A percentile compares a stretch with the other conserved stretches of the same genome.
These are phyloP conservation scores for human (Homo sapiens) DNA, from an alignment of 2,113 vertebrate species.

Conservation along the genomic window GRCh38 chr14:56518001-56518500, in stretches of 20 bases:
- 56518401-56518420: background rate
- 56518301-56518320: background rate
- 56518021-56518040: background rate
- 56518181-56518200: background rate
- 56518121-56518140: background rate
- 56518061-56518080: background rate
- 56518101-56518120: background rate
- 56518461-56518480: background rate
- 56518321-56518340: background rate
- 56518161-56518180: background rate
- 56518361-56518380: background rate
- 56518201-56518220: background rate
- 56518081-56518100: background rate
- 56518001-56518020: background rate
- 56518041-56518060: background rate
- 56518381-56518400: background rate
- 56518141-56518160: background rate
- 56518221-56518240: background rate
- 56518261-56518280: background rate
- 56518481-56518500: background rate
- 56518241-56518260: background rate
- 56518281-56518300: background rate
- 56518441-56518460: background rate
- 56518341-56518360: background rate
- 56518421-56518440: background rate